These are phyloP conservation scores for Sandelia bainsii DNA, from an alignment of 2,797 vertebrate species.

Conservation along the genomic window DNA sequence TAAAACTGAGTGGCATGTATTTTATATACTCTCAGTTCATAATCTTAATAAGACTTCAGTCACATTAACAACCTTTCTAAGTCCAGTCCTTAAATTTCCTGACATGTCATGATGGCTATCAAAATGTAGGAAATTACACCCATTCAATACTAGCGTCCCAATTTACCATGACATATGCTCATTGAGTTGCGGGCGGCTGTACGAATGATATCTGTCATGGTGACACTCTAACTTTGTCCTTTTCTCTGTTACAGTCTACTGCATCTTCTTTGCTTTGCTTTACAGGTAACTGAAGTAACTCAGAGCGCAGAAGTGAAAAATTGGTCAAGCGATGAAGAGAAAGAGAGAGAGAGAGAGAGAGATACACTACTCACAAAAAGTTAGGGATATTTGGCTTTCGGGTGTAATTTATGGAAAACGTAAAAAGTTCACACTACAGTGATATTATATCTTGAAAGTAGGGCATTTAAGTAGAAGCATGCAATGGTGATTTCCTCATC, in stretches of 20 bases:
- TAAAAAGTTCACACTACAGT: no score
- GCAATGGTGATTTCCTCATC: no score
- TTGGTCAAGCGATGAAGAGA: not conserved
- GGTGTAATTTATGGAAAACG: no score
- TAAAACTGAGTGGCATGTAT: not conserved
- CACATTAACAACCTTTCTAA: not conserved
- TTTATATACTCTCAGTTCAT: not conserved
- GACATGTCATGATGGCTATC: not conserved
- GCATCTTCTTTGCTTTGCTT: slow-evolving; percentile 32
- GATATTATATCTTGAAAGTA: no score
- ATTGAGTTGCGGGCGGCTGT: slow-evolving; percentile 8
- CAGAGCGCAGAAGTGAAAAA: slow-evolving; percentile 15
- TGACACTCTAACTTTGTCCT: slow-evolving; percentile 35
- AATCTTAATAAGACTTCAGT: not conserved
- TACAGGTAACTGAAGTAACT: slow-evolving; percentile 19
- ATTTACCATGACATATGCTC: slow-evolving; percentile 19
- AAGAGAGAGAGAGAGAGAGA: not conserved
- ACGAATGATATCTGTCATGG: slow-evolving; percentile 33
- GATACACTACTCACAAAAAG: no score
- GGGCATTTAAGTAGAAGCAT: no score
- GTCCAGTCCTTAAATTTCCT: not conserved
- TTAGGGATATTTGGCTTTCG: no score
- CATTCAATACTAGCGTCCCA: slow-evolving; percentile 1
- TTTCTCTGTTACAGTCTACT: slow-evolving; percentile 29
- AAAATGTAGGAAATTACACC: slow-evolving; percentile 21